These are phyloP conservation scores for Ptilonorhynchus violaceus DNA, from an alignment of 2,113 vertebrate genomes.

Conservation along the genomic window DNA sequence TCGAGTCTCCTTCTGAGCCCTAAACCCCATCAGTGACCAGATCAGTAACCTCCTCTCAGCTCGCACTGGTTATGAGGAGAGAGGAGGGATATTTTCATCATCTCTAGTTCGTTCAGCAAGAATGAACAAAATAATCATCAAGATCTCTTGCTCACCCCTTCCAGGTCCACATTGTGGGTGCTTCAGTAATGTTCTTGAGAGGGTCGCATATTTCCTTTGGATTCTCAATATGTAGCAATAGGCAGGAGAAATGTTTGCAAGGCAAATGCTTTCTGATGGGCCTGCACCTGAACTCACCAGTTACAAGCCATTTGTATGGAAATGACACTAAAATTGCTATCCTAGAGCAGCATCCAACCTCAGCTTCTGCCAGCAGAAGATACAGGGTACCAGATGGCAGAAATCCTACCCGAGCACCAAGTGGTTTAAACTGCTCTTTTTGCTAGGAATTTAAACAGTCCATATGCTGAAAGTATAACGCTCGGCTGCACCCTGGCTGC, in stretches of 20 bases:
- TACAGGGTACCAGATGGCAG: slow-evolving; percentile 30
- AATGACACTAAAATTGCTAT: neutral
- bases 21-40: neutral
- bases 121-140: neutral
- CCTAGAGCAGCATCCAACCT: slow-evolving; percentile 8
- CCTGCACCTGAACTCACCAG: neutral
- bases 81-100: neutral
- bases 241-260: neutral
- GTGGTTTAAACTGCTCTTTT: slow-evolving; percentile 33
- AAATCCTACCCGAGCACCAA: slow-evolving; percentile 23
- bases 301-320: slow-evolving; percentile 27
- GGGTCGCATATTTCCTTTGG: neutral
- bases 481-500: slow-evolving; percentile 11
- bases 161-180: neutral
- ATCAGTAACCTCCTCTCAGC: neutral
- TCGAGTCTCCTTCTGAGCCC: neutral
- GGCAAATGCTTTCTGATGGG: neutral
- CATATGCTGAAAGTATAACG: slow-evolving; percentile 1
- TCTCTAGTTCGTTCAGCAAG: neutral
- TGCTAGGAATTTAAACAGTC: slow-evolving; percentile 35
- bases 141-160: neutral
- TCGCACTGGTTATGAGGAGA: neutral
- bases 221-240: neutral
- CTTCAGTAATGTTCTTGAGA: neutral
- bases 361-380: slow-evolving; percentile 30